These are phyloP conservation scores for Macrotrachela quadricornifera DNA, from an alignment of 1,140 invertebrate species.

Conservation along the genomic window DNA sequence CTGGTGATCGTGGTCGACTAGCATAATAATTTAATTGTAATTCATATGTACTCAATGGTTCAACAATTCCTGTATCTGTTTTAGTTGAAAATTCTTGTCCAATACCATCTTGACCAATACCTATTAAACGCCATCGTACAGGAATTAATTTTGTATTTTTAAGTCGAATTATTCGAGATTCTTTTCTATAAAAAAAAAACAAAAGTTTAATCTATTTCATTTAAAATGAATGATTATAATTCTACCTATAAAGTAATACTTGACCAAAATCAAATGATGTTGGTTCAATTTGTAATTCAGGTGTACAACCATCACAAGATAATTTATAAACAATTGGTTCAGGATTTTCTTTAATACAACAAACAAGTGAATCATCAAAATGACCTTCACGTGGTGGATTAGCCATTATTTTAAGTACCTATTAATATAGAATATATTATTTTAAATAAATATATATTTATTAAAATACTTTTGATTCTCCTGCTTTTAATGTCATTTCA, in stretches of 20 bases:
- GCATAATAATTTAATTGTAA: slow-evolving; percentile 27
- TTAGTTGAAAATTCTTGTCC: slow-evolving; percentile 30
- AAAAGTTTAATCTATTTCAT: background rate
- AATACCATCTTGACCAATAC: slow-evolving; percentile 20
- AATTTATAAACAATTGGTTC: slow-evolving; percentile 30
- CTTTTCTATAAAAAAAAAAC: slow-evolving; percentile 19
- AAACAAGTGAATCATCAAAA: slow-evolving; percentile 26
- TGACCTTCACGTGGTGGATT: slow-evolving; percentile 21
- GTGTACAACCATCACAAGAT: slow-evolving; percentile 22
- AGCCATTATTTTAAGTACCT: slow-evolving; percentile 22
- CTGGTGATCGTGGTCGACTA: slow-evolving; percentile 22
- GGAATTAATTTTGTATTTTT: slow-evolving; percentile 28
- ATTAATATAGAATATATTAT: background rate
- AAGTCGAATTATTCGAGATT: slow-evolving; percentile 27
- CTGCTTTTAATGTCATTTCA: slow-evolving; percentile 22
- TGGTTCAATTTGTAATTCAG: slow-evolving; percentile 27
- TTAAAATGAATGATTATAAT: background rate
- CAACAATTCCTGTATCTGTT: slow-evolving; percentile 23
- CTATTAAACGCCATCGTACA: slow-evolving; percentile 27
- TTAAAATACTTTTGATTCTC: slow-evolving; percentile 13
- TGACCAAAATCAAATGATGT: slow-evolving; percentile 28
- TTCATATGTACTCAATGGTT: slow-evolving; percentile 22
- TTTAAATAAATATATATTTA: background rate
- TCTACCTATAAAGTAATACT: slow-evolving; percentile 28
- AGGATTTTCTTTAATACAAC: slow-evolving; percentile 30